Base-by-base conservation (phyloP, 2,113 vertebrate species). In the Antigone vipio region DNA sequence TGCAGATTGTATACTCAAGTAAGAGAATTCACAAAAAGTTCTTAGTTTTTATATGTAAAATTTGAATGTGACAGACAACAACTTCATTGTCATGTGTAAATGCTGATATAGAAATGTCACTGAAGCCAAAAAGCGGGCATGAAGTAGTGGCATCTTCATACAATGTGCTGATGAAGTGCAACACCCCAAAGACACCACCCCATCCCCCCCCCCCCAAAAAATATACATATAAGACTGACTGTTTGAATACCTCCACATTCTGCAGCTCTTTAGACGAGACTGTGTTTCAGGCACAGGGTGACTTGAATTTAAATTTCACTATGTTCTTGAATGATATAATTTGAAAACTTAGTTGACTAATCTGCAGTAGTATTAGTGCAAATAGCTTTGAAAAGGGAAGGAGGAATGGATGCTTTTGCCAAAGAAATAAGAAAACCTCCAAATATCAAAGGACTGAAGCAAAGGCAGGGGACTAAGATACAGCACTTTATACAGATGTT, bases 371-470 rank as follows among this genome's bases (percentile, higher is more conserved):
- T 38, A 79, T 58, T 76, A 42, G 58, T 42, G 44, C 40, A 91
- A 89, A 82, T 12, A 93, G 12, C 18, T 91, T 35, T 40, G 15
- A 35, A 72, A 91, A 72, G 14, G 26, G 67, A 78, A 78, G 15
- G 20, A 71, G 21, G 24, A 75, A 69, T 62, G 53, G n/a, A 60
- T 80, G 27, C 26, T 79, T 58, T 92, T 92, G 80, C 66, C 35
- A 94, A 77, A 87, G 60, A 45, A 78, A 9, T 40, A 66, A 58
- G 58, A 77, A 93, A 91, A 50, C 15, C 11, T 34, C 62, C 10
- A 91, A 91, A 63, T 74, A 95, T 76, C 91, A 80, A 77, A 96
- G 86, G 81, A 89, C 12, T 63, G 67, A 73, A 82, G 42, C 32
- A 91, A 79, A 53, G 69, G 58, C 77, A 62, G 40, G n/a, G 55